phyloP scores from a whole-genome alignment of 1,140 invertebrate species.

The Pogonomyrmex barbatus region DNA sequence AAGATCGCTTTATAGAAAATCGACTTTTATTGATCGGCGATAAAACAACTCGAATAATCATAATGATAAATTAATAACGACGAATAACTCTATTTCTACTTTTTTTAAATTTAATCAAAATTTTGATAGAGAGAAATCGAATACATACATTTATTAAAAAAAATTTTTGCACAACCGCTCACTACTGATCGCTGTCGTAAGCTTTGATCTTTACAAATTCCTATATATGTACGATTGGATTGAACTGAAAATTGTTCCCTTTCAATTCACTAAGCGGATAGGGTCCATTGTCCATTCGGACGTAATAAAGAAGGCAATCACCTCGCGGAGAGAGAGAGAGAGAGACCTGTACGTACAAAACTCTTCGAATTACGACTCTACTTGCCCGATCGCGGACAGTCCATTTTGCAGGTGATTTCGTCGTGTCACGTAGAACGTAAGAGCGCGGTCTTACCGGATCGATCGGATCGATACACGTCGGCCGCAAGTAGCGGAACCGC shows the following conservation, averaged over 20 bases:
- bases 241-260: not conserved
- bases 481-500: not conserved
- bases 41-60: not conserved
- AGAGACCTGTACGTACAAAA: not conserved
- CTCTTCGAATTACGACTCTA: conserved; percentile 49
- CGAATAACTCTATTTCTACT: not conserved
- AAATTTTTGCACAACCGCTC: not conserved
- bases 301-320: not conserved
- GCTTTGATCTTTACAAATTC: not conserved
- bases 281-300: not conserved
- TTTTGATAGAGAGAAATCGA: not conserved
- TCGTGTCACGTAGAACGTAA: conserved; percentile 49
- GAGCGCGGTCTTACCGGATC: conserved; percentile 17
- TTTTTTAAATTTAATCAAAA: not conserved
- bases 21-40: not conserved
- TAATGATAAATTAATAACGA: not conserved
- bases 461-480: conserved; percentile 56
- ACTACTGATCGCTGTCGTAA: conserved; percentile 7
- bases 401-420: conserved; percentile 63
- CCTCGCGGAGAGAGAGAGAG: not conserved
- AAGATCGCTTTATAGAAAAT: not conserved
- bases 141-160: not conserved
- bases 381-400: conserved; percentile 45
- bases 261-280: not conserved
- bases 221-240: not conserved